Conservation (phyloP, 2,797 vertebrate species). For the Gymnoscopelus braueri region DNA sequence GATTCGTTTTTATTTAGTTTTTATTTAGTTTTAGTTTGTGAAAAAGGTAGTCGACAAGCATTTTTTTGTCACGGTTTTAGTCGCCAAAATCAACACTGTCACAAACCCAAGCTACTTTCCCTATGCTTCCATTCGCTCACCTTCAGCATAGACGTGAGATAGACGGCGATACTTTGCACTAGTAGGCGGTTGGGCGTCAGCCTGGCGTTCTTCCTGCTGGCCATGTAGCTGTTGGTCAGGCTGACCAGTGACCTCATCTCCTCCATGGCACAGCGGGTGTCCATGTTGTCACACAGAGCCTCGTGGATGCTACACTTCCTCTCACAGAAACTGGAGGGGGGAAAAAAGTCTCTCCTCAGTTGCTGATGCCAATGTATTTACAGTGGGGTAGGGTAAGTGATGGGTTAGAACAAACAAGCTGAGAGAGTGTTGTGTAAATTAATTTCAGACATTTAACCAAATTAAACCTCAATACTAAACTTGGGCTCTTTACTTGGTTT, state of each 20-base stretch:
- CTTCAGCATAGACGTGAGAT: constrained; percentile 92
- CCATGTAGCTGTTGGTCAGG: constrained; percentile 93
- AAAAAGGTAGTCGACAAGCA: too few species aligned
- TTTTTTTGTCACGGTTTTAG: too few species aligned
- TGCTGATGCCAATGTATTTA: not conserved
- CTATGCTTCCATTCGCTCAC: constrained; percentile 66
- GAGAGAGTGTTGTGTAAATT: too few species aligned
- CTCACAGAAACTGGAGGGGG: constrained; percentile 83
- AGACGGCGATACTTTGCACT: constrained; percentile 83
- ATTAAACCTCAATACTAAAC: too few species aligned
- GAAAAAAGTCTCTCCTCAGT: not conserved
- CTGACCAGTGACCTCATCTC: constrained; percentile 91
- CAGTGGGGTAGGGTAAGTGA: too few species aligned
- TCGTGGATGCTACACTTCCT: constrained; percentile 87
- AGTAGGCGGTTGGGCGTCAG: constrained; percentile 87
- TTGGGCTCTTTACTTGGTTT: too few species aligned
- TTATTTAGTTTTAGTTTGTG: too few species aligned
- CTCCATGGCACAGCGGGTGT: constrained; percentile 91
- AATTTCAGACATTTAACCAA: too few species aligned
- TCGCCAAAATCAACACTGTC: too few species aligned
- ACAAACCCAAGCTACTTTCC: too few species aligned
- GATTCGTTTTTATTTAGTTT: too few species aligned
- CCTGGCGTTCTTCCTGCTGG: constrained; percentile 84
- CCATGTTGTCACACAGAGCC: constrained; percentile 94
- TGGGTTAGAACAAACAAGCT: too few species aligned